Evolutionary conservation across 2,888 invertebrate genomes (phyloP).

Genomic region (Timandra comae): DNA sequence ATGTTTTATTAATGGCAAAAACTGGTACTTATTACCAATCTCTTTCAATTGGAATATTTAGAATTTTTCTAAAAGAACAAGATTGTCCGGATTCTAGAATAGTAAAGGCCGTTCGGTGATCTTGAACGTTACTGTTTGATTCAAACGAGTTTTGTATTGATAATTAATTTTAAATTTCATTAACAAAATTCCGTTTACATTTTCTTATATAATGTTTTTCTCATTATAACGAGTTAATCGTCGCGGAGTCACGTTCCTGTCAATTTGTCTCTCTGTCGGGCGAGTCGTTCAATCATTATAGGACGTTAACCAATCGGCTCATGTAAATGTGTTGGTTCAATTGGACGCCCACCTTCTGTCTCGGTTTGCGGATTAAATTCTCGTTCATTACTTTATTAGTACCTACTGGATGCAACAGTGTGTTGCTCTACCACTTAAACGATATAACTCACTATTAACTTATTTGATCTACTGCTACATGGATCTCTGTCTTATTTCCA

Average conservation of each 20-base stretch:
- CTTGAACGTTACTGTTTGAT: background rate
- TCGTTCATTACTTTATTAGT: slow-evolving; percentile 5
- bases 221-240: no score
- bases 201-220: no score
- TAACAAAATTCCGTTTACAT: no score
- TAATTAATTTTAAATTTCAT: no score
- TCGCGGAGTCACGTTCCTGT: no score
- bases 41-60: background rate
- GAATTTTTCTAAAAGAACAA: background rate
- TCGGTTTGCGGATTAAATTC: slow-evolving; percentile 10
- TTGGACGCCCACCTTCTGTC: slow-evolving; percentile 19
- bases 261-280: slow-evolving; percentile 7
- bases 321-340: slow-evolving; percentile 20
- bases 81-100: background rate
- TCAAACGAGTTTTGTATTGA: no score
- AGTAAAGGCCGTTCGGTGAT: background rate
- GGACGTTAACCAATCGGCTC: slow-evolving; percentile 13
- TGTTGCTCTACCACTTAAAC: no score
- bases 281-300: slow-evolving; percentile 12
- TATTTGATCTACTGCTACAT: no score
- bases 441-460: no score
- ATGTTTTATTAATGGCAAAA: no score
- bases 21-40: background rate
- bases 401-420: no score
- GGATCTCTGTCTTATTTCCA: no score